Conservation (phyloP, 2,113 vertebrate species). For the Chloebia gouldiae region DNA sequence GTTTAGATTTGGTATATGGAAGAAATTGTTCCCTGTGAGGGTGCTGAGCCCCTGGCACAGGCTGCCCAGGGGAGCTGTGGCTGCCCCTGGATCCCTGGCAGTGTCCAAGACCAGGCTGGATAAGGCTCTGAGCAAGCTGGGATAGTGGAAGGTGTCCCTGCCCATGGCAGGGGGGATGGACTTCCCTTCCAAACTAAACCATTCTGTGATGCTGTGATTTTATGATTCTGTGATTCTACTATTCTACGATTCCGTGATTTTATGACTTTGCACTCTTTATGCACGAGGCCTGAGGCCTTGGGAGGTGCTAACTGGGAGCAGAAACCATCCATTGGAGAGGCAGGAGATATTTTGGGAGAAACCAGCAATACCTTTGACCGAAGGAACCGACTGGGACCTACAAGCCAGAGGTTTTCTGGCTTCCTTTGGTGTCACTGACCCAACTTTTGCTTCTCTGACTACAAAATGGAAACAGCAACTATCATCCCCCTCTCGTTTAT, state of each 20-base stretch:
- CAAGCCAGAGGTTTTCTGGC: not conserved
- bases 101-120: not conserved
- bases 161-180: not conserved
- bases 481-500: not conserved
- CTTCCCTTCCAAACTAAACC: not conserved
- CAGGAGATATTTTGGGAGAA: not conserved
- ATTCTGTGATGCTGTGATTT: not conserved
- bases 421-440: not conserved
- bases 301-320: not conserved
- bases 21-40: not conserved
- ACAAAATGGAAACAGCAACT: not conserved
- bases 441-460: not conserved
- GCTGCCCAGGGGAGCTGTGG: not conserved
- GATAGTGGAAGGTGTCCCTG: not conserved
- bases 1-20: fast-evolving
- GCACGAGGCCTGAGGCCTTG: not conserved
- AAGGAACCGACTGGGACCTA: not conserved
- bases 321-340: too few species aligned
- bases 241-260: not conserved
- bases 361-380: not conserved
- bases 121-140: fast-evolving
- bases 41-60: not conserved
- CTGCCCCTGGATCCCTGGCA: not conserved
- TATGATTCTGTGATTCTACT: not conserved
- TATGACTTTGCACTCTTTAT: not conserved